These are phyloP conservation scores for Thripadectes ignobilis DNA, from an alignment of 2,797 vertebrate genomes.

Conservation along the genomic window DNA sequence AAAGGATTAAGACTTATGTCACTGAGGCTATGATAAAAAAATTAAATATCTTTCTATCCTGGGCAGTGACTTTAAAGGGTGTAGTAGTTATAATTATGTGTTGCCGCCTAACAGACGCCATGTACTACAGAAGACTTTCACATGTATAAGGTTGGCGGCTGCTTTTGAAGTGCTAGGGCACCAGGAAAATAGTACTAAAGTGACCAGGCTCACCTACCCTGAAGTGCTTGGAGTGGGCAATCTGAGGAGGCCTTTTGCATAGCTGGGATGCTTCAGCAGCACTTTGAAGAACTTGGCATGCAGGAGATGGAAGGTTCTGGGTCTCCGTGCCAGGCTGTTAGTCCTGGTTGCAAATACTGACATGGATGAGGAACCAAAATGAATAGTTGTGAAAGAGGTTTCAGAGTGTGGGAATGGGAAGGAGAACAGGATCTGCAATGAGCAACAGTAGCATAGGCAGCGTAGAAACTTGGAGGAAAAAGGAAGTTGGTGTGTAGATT, in stretches of 20 bases:
- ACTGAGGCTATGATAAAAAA: not conserved
- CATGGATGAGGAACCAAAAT: not conserved
- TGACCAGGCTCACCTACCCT: not conserved
- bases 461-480: not conserved
- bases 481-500: conserved; percentile 18
- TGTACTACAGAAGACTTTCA: not conserved
- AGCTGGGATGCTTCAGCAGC: not conserved
- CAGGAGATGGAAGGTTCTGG: not conserved
- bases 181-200: not conserved
- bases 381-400: not conserved
- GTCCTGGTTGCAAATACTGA: not conserved
- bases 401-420: conserved; percentile 4
- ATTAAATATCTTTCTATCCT: not conserved
- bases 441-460: not conserved
- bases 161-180: not conserved
- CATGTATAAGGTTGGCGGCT: fast-evolving
- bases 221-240: not conserved
- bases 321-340: not conserved
- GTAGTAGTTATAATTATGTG: not conserved
- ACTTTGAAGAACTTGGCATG: not conserved
- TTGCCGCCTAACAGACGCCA: not conserved
- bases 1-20: not conserved
- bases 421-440: not conserved
- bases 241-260: not conserved
- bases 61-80: not conserved